Base-by-base conservation (phyloP, 30 jellyfish, hydroid and myxozoan genomes). In the Cassiopea xamachana region DNA sequence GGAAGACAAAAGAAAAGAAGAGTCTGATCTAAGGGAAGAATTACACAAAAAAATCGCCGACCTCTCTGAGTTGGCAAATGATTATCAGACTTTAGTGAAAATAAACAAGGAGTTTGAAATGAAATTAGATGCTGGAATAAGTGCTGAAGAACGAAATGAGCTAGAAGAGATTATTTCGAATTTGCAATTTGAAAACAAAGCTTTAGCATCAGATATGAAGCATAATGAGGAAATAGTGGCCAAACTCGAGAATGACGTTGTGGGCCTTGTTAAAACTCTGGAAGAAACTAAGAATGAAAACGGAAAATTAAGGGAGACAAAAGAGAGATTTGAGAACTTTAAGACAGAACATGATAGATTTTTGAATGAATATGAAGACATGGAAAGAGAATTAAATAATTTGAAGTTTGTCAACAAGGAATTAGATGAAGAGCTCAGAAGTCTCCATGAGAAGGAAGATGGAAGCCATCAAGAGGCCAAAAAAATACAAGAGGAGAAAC, bases 91-190 rank as follows among this genome's bases (percentile, higher is more conserved):
- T 27, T 62, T 82, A 17, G 96, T 73, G 16, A 19, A 18, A 61
- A 81, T 89, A 48, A 82, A 89, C 81, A 82, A 68, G 61, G 89
- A 81, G 74, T 69, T 72, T 7, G 92, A 89, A 59, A 60, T 47
- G 81, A 79, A 76, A 47, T 80, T 82, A 1, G 92, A 81, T 44
- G 89, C 69, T 7, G 92, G 92, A 15, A 19, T 89, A 18, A 80
- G 96, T n/a, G 80, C 70, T 16, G 96, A 81, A 39, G 87, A 88
- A 6, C 76, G 89, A 64, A 73, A 19, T 8, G 92, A 81, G 84
- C 77, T 81, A 1, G 96, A 89, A 67, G 92, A 51, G 58, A 68
- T n/a, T 13, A 14, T 81, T 10, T 61, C 84, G 8, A 80, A 89
- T 60, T 48, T 75, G n/a, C 86, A 73, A 75, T 27, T 44, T 71